phyloP scores from a whole-genome alignment of 1,140 invertebrate genomes.

The Druon quercuslanigerum region DNA sequence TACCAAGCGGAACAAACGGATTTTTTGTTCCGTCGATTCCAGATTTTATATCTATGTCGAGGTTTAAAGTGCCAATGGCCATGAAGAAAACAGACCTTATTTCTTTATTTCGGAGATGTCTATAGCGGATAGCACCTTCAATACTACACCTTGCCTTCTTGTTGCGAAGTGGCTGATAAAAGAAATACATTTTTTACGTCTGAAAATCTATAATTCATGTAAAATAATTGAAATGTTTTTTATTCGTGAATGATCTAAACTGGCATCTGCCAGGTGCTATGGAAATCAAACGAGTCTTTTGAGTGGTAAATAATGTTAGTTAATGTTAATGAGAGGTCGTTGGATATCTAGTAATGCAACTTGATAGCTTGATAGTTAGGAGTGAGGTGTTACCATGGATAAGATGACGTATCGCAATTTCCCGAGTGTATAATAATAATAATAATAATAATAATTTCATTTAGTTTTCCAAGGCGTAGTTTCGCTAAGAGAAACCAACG shows the following conservation, averaged over 20 bases:
- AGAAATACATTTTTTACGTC: no score
- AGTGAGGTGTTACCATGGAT: background rate
- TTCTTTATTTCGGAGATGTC: no score
- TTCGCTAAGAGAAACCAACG: no score
- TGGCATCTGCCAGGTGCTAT: background rate
- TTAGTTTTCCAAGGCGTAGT: background rate
- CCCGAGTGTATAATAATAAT: background rate
- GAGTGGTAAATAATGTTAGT: conserved; percentile 15
- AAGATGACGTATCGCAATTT: background rate
- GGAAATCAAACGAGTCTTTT: background rate
- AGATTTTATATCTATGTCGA: background rate
- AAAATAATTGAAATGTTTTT: no score
- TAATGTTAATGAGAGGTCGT: conserved; percentile 6
- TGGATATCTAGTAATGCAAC: background rate
- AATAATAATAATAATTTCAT: background rate
- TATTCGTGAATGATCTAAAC: background rate
- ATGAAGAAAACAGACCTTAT: background rate
- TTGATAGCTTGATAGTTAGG: background rate
- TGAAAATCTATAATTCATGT: no score
- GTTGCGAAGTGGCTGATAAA: no score
- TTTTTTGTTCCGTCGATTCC: conserved; percentile 26
- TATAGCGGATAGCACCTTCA: background rate
- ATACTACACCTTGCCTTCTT: background rate
- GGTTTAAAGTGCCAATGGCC: conserved; percentile 1
- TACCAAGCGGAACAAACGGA: conserved; percentile 34